These are phyloP conservation scores for Eleginops maclovinus DNA, from an alignment of 2,113 vertebrate species.

Conservation along the genomic window DNA sequence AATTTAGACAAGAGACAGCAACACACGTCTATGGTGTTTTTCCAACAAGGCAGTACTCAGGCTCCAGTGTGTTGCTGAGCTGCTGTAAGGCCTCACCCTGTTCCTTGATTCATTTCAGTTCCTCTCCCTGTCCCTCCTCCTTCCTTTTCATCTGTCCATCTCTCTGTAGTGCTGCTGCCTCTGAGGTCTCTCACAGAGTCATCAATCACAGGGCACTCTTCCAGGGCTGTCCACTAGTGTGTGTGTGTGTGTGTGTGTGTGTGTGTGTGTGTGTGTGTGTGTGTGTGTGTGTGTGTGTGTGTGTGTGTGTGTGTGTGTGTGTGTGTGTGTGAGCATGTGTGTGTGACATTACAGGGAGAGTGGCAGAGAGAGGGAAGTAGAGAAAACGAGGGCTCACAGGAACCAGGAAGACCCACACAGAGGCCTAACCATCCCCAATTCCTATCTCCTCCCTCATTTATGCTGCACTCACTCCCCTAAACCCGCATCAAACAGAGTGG, in stretches of 20 bases:
- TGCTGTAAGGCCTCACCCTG: constrained; percentile 50
- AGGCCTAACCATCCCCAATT: constrained; percentile 11
- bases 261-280: constrained; percentile 13
- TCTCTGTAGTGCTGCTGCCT: constrained; percentile 60
- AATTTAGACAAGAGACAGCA: constrained; percentile 2
- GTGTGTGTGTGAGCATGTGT: constrained; percentile 13
- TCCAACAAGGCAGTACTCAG: constrained; percentile 31
- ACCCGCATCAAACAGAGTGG: background rate
- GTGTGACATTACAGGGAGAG: constrained; percentile 43
- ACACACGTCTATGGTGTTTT: constrained; percentile 30
- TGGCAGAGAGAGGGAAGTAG: constrained; percentile 31
- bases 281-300: constrained; percentile 27
- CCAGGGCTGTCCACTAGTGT: constrained; percentile 42
- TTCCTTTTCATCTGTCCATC: constrained; percentile 68
- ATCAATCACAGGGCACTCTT: constrained; percentile 65
- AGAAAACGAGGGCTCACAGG: constrained; percentile 34
- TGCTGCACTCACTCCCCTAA: constrained; percentile 5
- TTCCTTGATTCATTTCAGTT: constrained; percentile 55
- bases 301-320: constrained; percentile 19
- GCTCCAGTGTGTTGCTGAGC: constrained; percentile 31
- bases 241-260: constrained; percentile 14
- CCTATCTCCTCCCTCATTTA: constrained; percentile 2
- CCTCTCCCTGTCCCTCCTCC: constrained; percentile 40
- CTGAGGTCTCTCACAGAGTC: constrained; percentile 62
- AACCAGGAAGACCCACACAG: constrained; percentile 33